A percentile compares a stretch with the other conserved stretches of the same genome.
Conservation (phyloP, 2,797 vertebrate species). For the Acrossocheilus fasciatus region DNA sequence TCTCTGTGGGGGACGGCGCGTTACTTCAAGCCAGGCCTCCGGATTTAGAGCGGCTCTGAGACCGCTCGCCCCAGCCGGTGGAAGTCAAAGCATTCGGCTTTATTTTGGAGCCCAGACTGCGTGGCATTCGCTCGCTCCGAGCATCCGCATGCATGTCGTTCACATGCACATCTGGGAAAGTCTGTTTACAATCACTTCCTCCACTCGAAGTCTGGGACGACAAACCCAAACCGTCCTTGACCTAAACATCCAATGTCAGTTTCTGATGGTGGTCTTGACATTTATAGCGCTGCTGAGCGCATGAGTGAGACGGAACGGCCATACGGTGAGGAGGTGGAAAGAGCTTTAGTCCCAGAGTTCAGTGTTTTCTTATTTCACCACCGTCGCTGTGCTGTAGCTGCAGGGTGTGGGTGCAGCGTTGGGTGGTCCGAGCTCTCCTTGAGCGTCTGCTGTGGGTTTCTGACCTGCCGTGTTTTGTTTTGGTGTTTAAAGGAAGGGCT, state of each 20-base stretch:
- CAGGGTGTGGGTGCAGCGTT: slow-evolving; percentile 75
- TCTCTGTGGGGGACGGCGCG: slow-evolving; percentile 83
- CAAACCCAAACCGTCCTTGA: slow-evolving; percentile 18
- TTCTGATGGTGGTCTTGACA: slow-evolving; percentile 15
- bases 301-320: slow-evolving; percentile 30
- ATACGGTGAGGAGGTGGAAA: slow-evolving; percentile 52
- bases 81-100: slow-evolving; percentile 79
- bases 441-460: slow-evolving; percentile 80
- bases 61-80: slow-evolving; percentile 65
- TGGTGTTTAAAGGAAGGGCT: slow-evolving; percentile 81
- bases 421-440: slow-evolving; percentile 84
- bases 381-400: slow-evolving; percentile 62
- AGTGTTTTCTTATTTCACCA: slow-evolving; percentile 61
- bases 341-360: slow-evolving; percentile 24
- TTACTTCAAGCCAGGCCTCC: slow-evolving; percentile 75
- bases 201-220: background rate
- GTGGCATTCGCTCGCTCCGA: slow-evolving; percentile 61
- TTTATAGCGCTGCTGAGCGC: slow-evolving; percentile 28
- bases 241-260: slow-evolving; percentile 9
- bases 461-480: slow-evolving; percentile 81
- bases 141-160: background rate
- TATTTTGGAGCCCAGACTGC: slow-evolving; percentile 79
- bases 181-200: slow-evolving; percentile 38
- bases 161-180: slow-evolving; percentile 12
- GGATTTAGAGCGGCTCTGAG: slow-evolving; percentile 83